Conservation (phyloP, 1,140 invertebrate genomes). For the Eumaeus atala region DNA sequence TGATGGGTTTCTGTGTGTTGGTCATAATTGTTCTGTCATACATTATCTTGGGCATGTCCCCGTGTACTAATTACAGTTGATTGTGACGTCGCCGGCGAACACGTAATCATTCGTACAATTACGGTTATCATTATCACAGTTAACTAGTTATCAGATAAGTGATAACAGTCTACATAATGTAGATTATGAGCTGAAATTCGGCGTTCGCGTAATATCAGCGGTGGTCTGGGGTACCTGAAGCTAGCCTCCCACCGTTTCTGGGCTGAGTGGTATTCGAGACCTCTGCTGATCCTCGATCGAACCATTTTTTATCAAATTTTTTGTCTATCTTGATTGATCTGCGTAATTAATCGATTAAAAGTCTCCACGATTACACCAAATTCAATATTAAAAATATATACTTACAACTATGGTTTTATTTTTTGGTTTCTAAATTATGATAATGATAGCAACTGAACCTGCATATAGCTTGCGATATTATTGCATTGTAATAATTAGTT, state of each 20-base stretch:
- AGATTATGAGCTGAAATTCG: slow-evolving; percentile 50
- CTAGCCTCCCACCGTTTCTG: slow-evolving; percentile 34
- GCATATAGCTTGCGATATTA: too few relatives aligned
- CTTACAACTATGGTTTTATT: too few relatives aligned
- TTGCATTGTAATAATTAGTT: too few relatives aligned
- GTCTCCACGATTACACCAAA: slow-evolving; percentile 2
- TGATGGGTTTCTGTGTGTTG: too few relatives aligned
- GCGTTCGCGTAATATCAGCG: slow-evolving; percentile 53
- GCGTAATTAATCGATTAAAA: slow-evolving; percentile 45
- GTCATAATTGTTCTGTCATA: too few relatives aligned
- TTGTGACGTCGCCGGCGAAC: slow-evolving; percentile 7
- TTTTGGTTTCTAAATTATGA: too few relatives aligned
- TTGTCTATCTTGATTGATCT: slow-evolving; percentile 54
- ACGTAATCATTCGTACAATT: slow-evolving; percentile 33
- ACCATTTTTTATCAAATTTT: slow-evolving; percentile 57
- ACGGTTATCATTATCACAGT: slow-evolving; percentile 31
- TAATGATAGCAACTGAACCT: too few relatives aligned
- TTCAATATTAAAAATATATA: too few relatives aligned
- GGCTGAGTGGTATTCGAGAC: slow-evolving; percentile 71
- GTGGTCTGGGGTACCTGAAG: slow-evolving; percentile 66
- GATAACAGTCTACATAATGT: slow-evolving; percentile 39
- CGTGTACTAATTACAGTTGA: not conserved
- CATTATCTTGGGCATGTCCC: too few relatives aligned
- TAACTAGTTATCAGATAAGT: slow-evolving; percentile 46
- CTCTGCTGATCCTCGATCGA: slow-evolving; percentile 68